Percentiles rank a stretch among this genome's conserved stretches.
These are phyloP conservation scores for Melanocharis versteri DNA, from an alignment of 2,113 vertebrate genomes.

Conservation along the genomic window DNA sequence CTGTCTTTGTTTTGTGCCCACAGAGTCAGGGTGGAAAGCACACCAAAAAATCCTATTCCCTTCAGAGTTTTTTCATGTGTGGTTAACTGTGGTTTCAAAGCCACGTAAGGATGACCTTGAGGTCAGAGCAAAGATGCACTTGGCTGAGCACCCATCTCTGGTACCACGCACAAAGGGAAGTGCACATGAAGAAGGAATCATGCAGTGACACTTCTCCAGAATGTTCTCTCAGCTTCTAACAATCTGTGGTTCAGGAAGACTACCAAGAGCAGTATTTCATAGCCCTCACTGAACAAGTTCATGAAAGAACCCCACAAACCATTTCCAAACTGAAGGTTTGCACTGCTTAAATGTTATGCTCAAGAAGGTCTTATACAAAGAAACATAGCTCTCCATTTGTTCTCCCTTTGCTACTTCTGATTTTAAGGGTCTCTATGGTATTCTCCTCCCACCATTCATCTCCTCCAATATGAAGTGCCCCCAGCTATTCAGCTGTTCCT, in stretches of 20 bases:
- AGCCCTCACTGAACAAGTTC: not conserved
- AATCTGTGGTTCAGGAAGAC: not conserved
- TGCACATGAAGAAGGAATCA: not conserved
- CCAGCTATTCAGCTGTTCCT: slow-evolving; percentile 29
- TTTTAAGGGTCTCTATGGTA: slow-evolving; percentile 35
- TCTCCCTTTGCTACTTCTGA: not conserved
- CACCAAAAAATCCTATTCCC: not conserved
- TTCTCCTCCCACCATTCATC: slow-evolving; percentile 25
- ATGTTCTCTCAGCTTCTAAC: not conserved
- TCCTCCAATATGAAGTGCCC: not conserved
- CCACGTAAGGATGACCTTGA: not conserved
- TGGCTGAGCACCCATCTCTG: not conserved
- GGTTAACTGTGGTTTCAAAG: not conserved
- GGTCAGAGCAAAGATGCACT: not conserved
- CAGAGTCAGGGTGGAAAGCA: not conserved
- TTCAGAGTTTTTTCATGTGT: not conserved
- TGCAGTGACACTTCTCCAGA: not conserved
- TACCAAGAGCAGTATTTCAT: not conserved
- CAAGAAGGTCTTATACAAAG: not conserved
- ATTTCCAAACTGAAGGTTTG: not conserved
- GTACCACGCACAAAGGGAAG: not conserved
- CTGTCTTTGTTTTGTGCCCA: not conserved
- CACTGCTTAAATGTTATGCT: not conserved
- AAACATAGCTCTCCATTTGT: not conserved
- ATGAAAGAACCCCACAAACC: not conserved